Percentiles rank a stretch among this genome's conserved stretches.
Evolutionary conservation across 2,113 vertebrate species (phyloP).

Genomic region (Macroglossus sobrinus): DNA sequence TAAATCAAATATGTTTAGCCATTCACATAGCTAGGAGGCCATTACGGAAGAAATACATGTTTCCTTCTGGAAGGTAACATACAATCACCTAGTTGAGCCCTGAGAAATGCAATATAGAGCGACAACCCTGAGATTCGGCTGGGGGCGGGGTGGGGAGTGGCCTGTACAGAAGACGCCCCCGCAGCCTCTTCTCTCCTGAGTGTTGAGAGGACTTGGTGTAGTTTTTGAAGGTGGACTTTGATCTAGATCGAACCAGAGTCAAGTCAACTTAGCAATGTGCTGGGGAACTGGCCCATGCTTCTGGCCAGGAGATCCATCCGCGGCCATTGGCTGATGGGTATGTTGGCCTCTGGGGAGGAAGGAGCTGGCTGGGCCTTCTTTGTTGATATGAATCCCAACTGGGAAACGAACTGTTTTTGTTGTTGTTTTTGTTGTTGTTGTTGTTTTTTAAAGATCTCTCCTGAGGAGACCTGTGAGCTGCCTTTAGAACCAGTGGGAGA

Average conservation of each 20-base stretch:
- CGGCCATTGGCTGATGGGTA: neutral
- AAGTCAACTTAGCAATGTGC: neutral
- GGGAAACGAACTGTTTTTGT: neutral
- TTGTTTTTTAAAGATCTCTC: neutral
- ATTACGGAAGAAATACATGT: conserved; percentile 9
- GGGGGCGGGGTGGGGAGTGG: neutral
- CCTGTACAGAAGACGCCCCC: neutral
- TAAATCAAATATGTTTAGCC: neutral
- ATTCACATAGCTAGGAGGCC: conserved; percentile 16
- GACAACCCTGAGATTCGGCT: neutral
- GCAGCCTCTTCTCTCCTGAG: neutral
- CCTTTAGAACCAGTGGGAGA: neutral
- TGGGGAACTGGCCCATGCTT: neutral
- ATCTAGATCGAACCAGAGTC: neutral
- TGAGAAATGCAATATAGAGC: conserved; percentile 4
- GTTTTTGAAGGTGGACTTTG: neutral
- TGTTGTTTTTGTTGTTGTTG: neutral
- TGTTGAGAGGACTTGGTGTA: neutral
- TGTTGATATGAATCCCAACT: neutral
- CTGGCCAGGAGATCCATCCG: neutral
- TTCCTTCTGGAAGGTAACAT: neutral
- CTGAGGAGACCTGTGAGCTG: neutral
- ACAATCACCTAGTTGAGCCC: neutral
- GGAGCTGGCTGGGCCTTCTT: neutral
- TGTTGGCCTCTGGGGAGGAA: neutral